Conservation (phyloP, 2,888 invertebrate species). For the Melanophora roralis region DNA sequence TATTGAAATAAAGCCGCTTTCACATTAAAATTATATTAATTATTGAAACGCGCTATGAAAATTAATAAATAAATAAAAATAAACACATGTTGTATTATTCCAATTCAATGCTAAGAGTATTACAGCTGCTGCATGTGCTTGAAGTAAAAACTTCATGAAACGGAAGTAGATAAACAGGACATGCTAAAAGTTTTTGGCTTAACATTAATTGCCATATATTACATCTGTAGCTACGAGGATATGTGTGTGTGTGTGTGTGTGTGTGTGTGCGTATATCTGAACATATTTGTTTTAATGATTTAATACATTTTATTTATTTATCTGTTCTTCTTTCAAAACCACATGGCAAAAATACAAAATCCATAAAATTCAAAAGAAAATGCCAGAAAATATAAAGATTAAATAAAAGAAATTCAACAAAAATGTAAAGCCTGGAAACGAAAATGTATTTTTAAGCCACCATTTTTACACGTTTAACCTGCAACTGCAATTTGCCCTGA, state of each 20-base stretch:
- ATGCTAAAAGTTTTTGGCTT: slow-evolving; percentile 12
- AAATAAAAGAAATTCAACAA: too few species aligned
- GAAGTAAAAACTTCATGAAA: not conserved
- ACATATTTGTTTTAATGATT: slow-evolving; percentile 11
- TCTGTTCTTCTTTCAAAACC: slow-evolving; percentile 17
- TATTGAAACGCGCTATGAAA: too few species aligned
- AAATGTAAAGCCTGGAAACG: not conserved
- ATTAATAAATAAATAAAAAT: too few species aligned
- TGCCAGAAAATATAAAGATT: not conserved
- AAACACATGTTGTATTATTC: too few species aligned
- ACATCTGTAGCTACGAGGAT: not conserved
- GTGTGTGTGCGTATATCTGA: not conserved
- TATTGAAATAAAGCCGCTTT: too few species aligned
- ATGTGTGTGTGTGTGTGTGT: not conserved
- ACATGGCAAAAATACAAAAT: slow-evolving; percentile 26
- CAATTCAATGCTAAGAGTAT: not conserved
- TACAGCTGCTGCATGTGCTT: not conserved
- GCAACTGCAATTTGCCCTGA: slow-evolving; percentile 43
- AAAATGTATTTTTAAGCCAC: slow-evolving; percentile 48
- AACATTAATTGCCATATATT: not conserved
- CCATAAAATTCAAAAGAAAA: slow-evolving; percentile 26
- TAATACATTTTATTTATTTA: slow-evolving; percentile 29
- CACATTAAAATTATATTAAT: too few species aligned
- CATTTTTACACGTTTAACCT: not conserved
- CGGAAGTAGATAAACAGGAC: slow-evolving; percentile 37